These are phyloP conservation scores for Rhyzopertha dominica DNA, from an alignment of 1,140 invertebrate species.

Conservation along the genomic window DNA sequence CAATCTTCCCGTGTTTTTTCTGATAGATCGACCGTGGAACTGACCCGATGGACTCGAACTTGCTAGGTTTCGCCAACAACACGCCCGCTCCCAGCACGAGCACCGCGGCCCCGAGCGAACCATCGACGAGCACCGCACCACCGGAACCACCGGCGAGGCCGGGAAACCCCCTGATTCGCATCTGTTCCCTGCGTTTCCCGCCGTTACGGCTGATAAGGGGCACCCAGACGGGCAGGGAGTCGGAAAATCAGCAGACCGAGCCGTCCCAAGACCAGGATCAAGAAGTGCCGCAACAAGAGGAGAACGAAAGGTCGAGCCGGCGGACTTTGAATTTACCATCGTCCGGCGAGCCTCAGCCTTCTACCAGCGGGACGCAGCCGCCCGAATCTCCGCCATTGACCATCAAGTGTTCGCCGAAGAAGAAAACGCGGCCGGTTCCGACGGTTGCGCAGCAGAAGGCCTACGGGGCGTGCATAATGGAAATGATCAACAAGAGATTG, in stretches of 20 bases:
- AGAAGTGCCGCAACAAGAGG: slow-evolving; percentile 22
- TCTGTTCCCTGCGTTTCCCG: not conserved
- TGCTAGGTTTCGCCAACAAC: slow-evolving; percentile 27
- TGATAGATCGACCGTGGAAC: slow-evolving; percentile 60
- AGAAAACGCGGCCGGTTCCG: too few relatives aligned
- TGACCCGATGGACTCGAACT: slow-evolving; percentile 57
- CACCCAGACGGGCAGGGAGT: slow-evolving; percentile 25
- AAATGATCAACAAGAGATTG: too few relatives aligned
- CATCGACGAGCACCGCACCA: not conserved
- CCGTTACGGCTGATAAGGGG: slow-evolving; percentile 20
- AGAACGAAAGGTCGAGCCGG: not conserved
- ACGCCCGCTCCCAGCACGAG: slow-evolving; percentile 18
- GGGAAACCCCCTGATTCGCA: not conserved
- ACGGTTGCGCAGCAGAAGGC: too few relatives aligned
- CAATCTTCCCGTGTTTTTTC: slow-evolving; percentile 8
- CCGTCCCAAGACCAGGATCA: slow-evolving; percentile 2
- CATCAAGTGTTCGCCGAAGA: too few relatives aligned
- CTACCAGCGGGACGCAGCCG: too few relatives aligned
- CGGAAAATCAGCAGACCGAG: slow-evolving; percentile 32
- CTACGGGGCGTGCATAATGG: too few relatives aligned
- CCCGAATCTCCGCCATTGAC: too few relatives aligned
- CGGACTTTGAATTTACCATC: too few relatives aligned
- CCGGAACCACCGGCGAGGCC: slow-evolving; percentile 16
- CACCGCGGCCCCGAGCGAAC: slow-evolving; percentile 7
- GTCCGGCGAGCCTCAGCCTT: too few relatives aligned